Percentiles rank a stretch among this genome's conserved stretches.
Evolutionary conservation across 2,113 vertebrate genomes (phyloP).

Genomic region (Electrona antarctica): DNA sequence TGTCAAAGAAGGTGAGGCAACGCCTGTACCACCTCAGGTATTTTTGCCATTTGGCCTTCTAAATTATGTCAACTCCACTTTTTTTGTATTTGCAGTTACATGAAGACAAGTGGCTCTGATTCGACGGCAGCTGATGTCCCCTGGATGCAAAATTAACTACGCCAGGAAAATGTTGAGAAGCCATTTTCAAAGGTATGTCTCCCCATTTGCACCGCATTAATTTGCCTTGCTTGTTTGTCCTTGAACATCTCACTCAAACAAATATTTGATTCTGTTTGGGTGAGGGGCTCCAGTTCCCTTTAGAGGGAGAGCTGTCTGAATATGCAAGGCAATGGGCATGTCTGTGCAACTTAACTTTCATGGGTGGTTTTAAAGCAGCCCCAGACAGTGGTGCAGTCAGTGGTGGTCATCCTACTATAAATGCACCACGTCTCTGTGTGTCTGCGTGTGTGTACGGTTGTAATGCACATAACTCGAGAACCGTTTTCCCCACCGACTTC

Average conservation of each 20-base stretch:
- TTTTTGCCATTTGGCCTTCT: no score
- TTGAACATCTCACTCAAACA: conserved; percentile 41
- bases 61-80: no score
- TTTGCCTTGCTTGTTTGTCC: conserved; percentile 15
- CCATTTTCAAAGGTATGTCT: not conserved
- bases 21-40: no score
- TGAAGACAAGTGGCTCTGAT: not conserved
- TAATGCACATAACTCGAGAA: no score
- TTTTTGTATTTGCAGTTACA: not conserved
- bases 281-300: conserved; percentile 13
- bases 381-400: no score
- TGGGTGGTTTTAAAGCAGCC: conserved; percentile 47
- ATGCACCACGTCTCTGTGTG: no score
- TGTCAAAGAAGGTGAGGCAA: no score
- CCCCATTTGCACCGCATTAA: conserved; percentile 15
- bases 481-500: no score
- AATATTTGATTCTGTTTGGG: conserved; percentile 36
- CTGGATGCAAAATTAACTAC: not conserved
- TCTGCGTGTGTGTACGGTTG: no score
- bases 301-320: conserved; percentile 19
- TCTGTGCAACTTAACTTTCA: conserved; percentile 66
- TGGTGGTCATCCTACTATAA: no score
- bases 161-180: not conserved
- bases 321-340: conserved; percentile 56
- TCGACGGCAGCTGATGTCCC: not conserved